Evolutionary conservation across 2,888 invertebrate genomes (phyloP).

Genomic region (Dicyrtomina minuta): DNA sequence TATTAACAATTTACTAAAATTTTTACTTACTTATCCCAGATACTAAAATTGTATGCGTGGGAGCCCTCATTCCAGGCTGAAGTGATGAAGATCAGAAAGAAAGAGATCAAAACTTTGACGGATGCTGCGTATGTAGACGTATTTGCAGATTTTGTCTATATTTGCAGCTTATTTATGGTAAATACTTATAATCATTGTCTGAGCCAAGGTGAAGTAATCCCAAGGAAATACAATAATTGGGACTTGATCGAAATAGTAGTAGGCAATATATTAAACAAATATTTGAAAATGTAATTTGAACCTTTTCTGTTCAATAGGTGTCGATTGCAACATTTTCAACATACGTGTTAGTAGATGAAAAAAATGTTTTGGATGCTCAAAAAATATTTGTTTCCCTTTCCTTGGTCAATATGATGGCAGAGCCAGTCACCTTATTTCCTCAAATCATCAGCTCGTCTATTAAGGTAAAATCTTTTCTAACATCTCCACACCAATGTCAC

Average conservation of each 20-base stretch:
- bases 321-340: slow-evolving; percentile 72
- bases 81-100: slow-evolving; percentile 59
- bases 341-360: too few species aligned
- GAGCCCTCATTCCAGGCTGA: slow-evolving; percentile 89
- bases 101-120: slow-evolving; percentile 59
- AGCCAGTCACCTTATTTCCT: slow-evolving; percentile 61
- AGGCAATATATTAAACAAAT: too few species aligned
- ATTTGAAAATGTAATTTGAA: too few species aligned
- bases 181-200: too few species aligned
- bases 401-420: slow-evolving; percentile 63
- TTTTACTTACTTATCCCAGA: too few species aligned
- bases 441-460: slow-evolving; percentile 68
- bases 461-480: slow-evolving; percentile 73
- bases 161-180: slow-evolving; percentile 90
- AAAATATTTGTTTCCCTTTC: slow-evolving; percentile 64
- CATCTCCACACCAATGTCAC: too few species aligned
- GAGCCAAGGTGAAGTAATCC: too few species aligned
- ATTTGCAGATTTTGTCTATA: too few species aligned
- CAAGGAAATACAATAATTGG: too few species aligned
- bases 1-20: too few species aligned
- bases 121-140: slow-evolving; percentile 58
- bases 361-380: slow-evolving; percentile 64
- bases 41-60: slow-evolving; percentile 62
- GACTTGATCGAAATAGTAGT: too few species aligned
- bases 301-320: too few species aligned